phyloP scores from a whole-genome alignment of 2,797 vertebrate genomes.

The Acanthopagrus latus region DNA sequence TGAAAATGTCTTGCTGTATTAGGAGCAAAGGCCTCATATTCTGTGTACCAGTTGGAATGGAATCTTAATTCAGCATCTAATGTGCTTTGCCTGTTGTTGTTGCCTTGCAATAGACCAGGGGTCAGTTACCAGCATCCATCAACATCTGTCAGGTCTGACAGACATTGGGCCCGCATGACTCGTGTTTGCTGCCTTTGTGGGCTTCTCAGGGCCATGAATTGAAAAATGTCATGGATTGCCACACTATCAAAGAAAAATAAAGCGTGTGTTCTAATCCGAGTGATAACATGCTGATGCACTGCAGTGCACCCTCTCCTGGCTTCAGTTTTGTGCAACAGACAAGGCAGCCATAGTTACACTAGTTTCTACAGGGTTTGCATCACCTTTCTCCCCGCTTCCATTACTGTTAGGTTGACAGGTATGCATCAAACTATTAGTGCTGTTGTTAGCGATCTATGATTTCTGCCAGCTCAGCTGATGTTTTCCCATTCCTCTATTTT shows the following conservation, averaged over 20 bases:
- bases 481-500: constrained; percentile 30
- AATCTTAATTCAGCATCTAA: constrained; percentile 11
- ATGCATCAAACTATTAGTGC: constrained; percentile 52
- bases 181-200: constrained; percentile 37
- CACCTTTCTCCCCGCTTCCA: constrained; percentile 59
- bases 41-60: constrained; percentile 7
- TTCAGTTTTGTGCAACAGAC: constrained; percentile 48
- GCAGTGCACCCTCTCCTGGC: constrained; percentile 25
- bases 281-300: constrained; percentile 55
- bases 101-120: constrained; percentile 8
- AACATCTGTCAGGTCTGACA: constrained; percentile 39
- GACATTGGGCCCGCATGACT: constrained; percentile 20
- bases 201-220: constrained; percentile 49
- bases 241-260: constrained; percentile 62
- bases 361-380: constrained; percentile 61
- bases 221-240: constrained; percentile 64
- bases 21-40: constrained; percentile 5
- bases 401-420: constrained; percentile 56
- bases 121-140: constrained; percentile 30
- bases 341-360: constrained; percentile 52
- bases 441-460: constrained; percentile 46
- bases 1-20: neutral
- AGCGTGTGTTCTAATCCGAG: constrained; percentile 45
- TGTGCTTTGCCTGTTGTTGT: neutral
- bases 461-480: constrained; percentile 13